Percentiles rank a stretch among this genome's conserved stretches.
These are phyloP conservation scores for Luperina testacea DNA, from an alignment of 2,888 invertebrate species.

Conservation along the genomic window DNA sequence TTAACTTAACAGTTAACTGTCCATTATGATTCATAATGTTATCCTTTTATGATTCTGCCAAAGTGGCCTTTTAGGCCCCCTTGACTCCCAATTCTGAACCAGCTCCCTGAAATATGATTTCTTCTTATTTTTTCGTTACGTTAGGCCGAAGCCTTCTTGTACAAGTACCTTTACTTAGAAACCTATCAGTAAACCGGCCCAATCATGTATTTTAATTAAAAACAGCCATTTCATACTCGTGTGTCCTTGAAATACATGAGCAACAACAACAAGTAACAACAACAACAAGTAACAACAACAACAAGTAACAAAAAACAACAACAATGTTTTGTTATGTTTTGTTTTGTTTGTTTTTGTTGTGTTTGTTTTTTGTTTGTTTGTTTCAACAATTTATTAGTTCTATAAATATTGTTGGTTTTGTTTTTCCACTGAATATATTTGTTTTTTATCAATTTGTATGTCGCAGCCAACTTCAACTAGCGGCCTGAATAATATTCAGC, in stretches of 20 bases:
- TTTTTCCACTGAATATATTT: neutral
- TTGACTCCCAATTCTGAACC: neutral
- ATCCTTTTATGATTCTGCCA: too few relatives aligned
- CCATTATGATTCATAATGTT: too few relatives aligned
- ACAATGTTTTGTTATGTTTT: too few relatives aligned
- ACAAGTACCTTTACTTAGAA: neutral
- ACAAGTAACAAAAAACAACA: too few relatives aligned
- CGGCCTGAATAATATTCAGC: neutral
- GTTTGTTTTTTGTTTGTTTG: constrained; percentile 1
- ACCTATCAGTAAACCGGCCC: neutral
- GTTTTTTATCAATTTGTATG: neutral
- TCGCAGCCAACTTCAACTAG: neutral
- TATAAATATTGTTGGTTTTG: neutral
- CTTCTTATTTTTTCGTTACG: neutral
- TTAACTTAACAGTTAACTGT: too few relatives aligned
- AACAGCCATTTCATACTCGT: neutral
- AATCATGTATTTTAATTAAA: constrained; percentile 1
- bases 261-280: too few relatives aligned
- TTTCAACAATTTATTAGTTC: neutral
- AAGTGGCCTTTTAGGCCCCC: too few relatives aligned
- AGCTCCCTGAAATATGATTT: neutral
- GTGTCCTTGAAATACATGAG: neutral
- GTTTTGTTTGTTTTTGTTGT: too few relatives aligned
- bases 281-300: too few relatives aligned
- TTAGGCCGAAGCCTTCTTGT: too few relatives aligned